Base-by-base conservation (phyloP, 1,140 invertebrate species). In the Lepidurus packardi region DNA sequence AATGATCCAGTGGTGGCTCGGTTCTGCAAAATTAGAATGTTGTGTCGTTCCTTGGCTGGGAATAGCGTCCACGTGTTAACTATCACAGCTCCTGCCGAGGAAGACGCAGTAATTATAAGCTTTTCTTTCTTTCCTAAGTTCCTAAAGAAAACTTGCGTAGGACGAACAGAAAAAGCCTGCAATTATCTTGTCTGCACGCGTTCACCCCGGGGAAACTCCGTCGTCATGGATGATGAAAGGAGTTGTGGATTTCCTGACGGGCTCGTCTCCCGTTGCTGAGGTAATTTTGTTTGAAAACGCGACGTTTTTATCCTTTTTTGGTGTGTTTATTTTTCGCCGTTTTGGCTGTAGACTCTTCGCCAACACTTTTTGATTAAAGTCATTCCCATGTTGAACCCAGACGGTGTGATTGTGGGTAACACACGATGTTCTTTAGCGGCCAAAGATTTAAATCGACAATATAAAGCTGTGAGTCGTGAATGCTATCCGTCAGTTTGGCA, bases 201-300 rank as follows among this genome's bases (percentile, higher is more conserved):
- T 98, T 21, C 96, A 98, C 87, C 96, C 96, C n/a, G 95, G 95
- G 8, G 96, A 98, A 86, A 94, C 93, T 34, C 97, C 96, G 73
- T 90, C 95, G 0, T 97, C 94, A 5, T 98, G 94, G 94, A 95
- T 96, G 88, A 97, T 98, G 95, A 96, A 97, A 87, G 96, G 95
- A 74, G 90, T 94, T 77, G 91, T 97, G 85, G 94, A 97, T 84
- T 97, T 93, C 84, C 87, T 98, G 65, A 93, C 95, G 5, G 91
- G 94, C 53, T 82, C 85, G 75, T 84, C 83, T 73, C 80, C 84
- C 43, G 80, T 82, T 75, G 87, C 87, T 11, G 81, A 84, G 79
- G 81, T 82, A 82, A 34, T 21, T 77, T 73, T 43, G 13, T 21
- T 43, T 76, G n/a, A 78, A 65, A 78, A 24, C 43, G 87, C 85